Conservation (phyloP, 2,888 invertebrate species). For the Antitype chi region DNA sequence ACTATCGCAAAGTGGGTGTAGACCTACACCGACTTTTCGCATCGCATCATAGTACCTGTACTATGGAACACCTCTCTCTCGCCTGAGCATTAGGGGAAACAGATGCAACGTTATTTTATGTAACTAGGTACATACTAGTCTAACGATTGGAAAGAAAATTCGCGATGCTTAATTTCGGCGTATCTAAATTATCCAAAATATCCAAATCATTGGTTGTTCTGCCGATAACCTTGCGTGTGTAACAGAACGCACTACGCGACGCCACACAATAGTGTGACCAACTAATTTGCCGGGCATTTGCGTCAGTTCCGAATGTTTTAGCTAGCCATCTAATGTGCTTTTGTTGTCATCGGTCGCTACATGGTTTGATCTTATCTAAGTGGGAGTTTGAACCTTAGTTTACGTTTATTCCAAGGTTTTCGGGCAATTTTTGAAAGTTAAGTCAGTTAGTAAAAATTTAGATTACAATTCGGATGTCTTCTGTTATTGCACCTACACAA, state of each 20-base stretch:
- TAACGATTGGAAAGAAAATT: neutral
- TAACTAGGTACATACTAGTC: neutral
- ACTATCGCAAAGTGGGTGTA: too few relatives aligned
- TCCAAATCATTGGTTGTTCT: neutral
- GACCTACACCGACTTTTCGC: too few relatives aligned
- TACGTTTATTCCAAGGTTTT: neutral
- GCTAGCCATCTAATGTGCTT: neutral
- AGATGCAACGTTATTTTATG: too few relatives aligned
- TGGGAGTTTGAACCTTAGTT: neutral
- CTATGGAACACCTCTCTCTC: too few relatives aligned
- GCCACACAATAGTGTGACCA: conserved; percentile 22
- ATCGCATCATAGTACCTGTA: too few relatives aligned
- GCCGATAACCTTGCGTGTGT: neutral
- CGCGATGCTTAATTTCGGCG: neutral
- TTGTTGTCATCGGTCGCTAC: neutral
- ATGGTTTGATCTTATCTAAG: neutral
- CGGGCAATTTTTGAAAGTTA: neutral
- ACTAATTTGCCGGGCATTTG: neutral
- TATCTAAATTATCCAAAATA: neutral
- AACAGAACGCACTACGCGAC: conserved; percentile 21
- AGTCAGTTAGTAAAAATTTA: neutral
- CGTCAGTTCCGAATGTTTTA: neutral
- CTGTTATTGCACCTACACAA: neutral
- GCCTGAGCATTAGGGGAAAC: too few relatives aligned
- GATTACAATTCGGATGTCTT: neutral